Evolutionary conservation across 1,140 invertebrate genomes (phyloP).

Genomic region (Bombus confusus): DNA sequence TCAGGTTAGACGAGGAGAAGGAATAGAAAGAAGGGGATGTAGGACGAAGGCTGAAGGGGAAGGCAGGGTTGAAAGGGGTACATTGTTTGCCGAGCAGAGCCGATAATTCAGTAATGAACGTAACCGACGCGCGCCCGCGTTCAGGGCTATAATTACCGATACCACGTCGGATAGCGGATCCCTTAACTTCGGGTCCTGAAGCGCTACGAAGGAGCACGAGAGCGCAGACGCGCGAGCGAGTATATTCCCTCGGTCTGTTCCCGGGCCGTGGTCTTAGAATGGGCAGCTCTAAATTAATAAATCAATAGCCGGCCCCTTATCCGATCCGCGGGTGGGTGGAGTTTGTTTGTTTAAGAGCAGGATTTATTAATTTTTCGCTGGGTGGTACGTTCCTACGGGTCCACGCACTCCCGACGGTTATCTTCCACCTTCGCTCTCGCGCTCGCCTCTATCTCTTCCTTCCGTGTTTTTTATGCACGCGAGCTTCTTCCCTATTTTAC

Average conservation of each 20-base stretch:
- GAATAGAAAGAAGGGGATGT: constrained; percentile 44
- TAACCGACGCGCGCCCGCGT: constrained; percentile 80
- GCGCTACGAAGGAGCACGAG: constrained; percentile 66
- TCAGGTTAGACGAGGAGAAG: background rate
- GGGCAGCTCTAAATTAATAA: constrained; percentile 83
- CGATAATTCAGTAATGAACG: constrained; percentile 83
- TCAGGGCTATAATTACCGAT: constrained; percentile 82
- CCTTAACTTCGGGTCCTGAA: constrained; percentile 78
- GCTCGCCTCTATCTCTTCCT: constrained; percentile 56
- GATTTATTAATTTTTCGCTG: constrained; percentile 82
- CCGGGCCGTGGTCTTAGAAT: constrained; percentile 76
- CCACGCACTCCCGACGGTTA: constrained; percentile 53
- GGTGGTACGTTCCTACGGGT: constrained; percentile 77
- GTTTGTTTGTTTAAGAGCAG: constrained; percentile 82
- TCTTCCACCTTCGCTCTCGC: constrained; percentile 52
- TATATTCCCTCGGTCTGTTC: constrained; percentile 43
- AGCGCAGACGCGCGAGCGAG: constrained; percentile 57
- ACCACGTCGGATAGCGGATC: constrained; percentile 81
- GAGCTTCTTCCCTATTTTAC: constrained; percentile 51
- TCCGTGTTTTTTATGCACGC: constrained; percentile 64
- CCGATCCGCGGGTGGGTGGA: constrained; percentile 81
- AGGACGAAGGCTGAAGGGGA: constrained; percentile 39
- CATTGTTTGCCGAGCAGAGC: constrained; percentile 80
- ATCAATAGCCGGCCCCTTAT: constrained; percentile 80
- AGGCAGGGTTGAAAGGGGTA: constrained; percentile 70